Evolutionary conservation across 2,797 vertebrate species (phyloP), one percentile per base, ranked within the genome.

Genomic region (Xenops minutus): DNA sequence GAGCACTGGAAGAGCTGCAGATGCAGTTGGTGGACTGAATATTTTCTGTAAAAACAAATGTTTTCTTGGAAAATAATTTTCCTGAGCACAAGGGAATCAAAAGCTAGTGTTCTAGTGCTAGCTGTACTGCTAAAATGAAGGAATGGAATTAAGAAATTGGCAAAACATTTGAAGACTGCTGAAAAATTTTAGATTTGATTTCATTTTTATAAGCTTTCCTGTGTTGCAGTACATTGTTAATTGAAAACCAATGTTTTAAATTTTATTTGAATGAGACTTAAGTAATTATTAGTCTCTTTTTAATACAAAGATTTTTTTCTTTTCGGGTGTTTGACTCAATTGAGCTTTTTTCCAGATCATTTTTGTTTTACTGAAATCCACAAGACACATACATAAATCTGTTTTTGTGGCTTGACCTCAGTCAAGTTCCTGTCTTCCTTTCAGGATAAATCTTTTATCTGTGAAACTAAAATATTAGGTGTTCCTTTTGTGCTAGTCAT

Each of bases 31-130:
- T 84, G 14, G 32, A 81, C 20, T 0, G 1, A 69, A 23, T 82
- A 30, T 61, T 86, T 95, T 90, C 58, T 92, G 29, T 61, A 48
- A 74, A 88, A 95, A 73, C 22, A 79, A 84, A 7, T 75, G 37
- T 58, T 76, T 95, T 79, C 9, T 74, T 87, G 37, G 21, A 63
- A 94, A 93, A 46, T 71, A 54, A 59, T 69, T 79, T 91, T 87
- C 34, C 29, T 66, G 48, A 72, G 62, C 27, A 56, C 22, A 49
- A 27, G 24, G 24, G 36, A 76, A 78, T 30, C 12, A 30, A 82
- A 30, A 86, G 14, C 26, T 78, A 15, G 14, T 30, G 19, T 58
- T 73, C 32, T 55, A 48, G 61, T 61, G 59, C 54, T 72, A 72
- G 46, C 67, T 68, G 75, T 37, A 74, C 36, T 46, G 32, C 43